Base-by-base conservation (phyloP, 2,888 invertebrate genomes). In the Tromatobia lineatoria region DNA sequence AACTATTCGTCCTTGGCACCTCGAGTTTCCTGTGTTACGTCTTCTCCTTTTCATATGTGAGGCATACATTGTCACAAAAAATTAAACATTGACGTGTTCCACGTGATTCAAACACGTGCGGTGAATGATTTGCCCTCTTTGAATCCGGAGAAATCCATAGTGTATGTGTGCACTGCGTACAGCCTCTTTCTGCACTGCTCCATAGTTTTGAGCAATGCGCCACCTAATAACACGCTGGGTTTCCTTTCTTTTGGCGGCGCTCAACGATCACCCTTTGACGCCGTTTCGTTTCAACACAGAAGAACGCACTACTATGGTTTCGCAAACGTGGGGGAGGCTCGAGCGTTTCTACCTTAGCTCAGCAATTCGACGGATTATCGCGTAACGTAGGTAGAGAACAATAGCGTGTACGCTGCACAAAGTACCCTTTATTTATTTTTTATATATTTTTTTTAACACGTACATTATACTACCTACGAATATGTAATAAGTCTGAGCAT, bases 81-180 rank as follows among this genome's bases (percentile, higher is more conserved):
- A 57, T 64, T n/a, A 15, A 13, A 67, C 74, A 50, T 70, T 78
- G 74, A 66, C 70, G 69, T 29, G 73, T 29, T 74, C 77, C 77
- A 83, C 83, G 83, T 83, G 83, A 80, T 77, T 77, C 34, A 76
- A 80, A 83, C 83, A 83, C 83, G 83, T 83, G 83, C 73, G 25
- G 38, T 71, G 69, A 74, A 50, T 73, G 67, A 80, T 80, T 80
- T 47, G 59, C 67, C 69, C 77, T 83, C 83, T 83, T 83, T 83
- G 73, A 83, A 74, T 79, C 79, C 54, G n/a, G 42, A 57, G 38
- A 75, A 70, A 79, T 79, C 70, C 78, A 79, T 29, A 18, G 77
- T 57, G 70, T 61, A 20, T 47, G 59, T 57, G 69, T 45, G 70
- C 34, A 18, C 25, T 34, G 29, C 3, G 15, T 34, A 76, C 64